Evolutionary conservation across 2,797 vertebrate species (phyloP).

Genomic region (Tiaroga cobitis): DNA sequence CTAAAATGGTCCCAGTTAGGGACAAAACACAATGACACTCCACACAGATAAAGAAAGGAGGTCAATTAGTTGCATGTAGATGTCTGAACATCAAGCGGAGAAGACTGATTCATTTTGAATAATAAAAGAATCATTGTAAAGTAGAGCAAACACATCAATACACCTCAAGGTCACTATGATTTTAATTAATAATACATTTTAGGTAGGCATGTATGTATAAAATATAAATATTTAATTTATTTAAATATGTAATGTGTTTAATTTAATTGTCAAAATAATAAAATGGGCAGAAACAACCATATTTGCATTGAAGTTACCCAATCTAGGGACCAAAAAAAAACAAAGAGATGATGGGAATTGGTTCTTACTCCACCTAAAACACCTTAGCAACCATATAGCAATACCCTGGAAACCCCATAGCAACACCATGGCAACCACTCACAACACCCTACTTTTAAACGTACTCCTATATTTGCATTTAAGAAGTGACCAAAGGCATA

Average conservation of each 20-base stretch:
- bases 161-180: not conserved
- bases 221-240: not conserved
- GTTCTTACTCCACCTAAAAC: not conserved
- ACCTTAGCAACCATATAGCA: not conserved
- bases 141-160: conserved; percentile 56
- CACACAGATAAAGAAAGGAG: conserved; percentile 12
- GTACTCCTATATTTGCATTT: not conserved
- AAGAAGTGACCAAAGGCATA: not conserved
- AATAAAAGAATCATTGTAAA: conserved; percentile 63
- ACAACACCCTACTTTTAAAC: not conserved
- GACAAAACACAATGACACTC: not conserved
- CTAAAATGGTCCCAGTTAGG: not conserved
- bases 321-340: not conserved
- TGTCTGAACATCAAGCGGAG: conserved; percentile 10
- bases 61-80: conserved; percentile 6
- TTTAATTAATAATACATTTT: not conserved
- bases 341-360: not conserved
- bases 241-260: not conserved
- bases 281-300: not conserved
- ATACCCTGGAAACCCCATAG: not conserved
- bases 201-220: not conserved
- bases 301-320: not conserved
- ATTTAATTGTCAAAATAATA: not conserved
- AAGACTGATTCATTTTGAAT: conserved; percentile 49
- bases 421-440: not conserved